phyloP scores from a whole-genome alignment of 2,888 invertebrate species.

The Yponomeuta evonymella region DNA sequence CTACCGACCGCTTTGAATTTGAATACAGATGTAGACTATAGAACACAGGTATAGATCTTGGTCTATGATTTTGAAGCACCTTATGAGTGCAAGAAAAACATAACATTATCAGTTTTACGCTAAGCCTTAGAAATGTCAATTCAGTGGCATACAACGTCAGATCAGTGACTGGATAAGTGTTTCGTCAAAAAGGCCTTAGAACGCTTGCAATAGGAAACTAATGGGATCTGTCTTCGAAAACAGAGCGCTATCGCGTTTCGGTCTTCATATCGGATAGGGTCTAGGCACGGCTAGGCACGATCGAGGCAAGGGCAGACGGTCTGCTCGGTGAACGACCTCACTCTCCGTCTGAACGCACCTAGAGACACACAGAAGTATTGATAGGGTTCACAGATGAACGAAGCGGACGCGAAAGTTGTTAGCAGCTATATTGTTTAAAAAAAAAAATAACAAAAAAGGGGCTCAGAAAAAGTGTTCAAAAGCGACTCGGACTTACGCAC shows the following conservation, averaged over 20 bases:
- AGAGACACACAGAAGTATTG: background rate
- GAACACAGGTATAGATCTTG: too few species aligned
- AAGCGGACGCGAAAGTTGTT: background rate
- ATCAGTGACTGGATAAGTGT: too few species aligned
- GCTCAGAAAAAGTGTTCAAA: too few species aligned
- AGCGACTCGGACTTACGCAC: too few species aligned
- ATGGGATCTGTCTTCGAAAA: background rate
- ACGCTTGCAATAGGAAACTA: background rate
- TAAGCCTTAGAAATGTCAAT: background rate
- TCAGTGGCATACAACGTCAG: background rate
- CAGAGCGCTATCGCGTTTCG: background rate
- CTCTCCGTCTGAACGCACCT: background rate
- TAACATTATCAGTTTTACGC: too few species aligned
- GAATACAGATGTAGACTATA: too few species aligned
- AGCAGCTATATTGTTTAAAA: too few species aligned
- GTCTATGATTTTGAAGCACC: too few species aligned
- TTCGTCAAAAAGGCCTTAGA: background rate
- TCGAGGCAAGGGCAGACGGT: constrained; percentile 1
- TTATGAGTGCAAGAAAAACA: too few species aligned
- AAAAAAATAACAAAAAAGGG: too few species aligned
- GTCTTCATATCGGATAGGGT: background rate
- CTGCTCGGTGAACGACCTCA: background rate
- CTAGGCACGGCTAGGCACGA: constrained; percentile 2
- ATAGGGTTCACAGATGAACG: background rate
- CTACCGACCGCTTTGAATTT: too few species aligned